Conservation (phyloP, 2,113 vertebrate species). For the Cheirogaleus medius region DNA sequence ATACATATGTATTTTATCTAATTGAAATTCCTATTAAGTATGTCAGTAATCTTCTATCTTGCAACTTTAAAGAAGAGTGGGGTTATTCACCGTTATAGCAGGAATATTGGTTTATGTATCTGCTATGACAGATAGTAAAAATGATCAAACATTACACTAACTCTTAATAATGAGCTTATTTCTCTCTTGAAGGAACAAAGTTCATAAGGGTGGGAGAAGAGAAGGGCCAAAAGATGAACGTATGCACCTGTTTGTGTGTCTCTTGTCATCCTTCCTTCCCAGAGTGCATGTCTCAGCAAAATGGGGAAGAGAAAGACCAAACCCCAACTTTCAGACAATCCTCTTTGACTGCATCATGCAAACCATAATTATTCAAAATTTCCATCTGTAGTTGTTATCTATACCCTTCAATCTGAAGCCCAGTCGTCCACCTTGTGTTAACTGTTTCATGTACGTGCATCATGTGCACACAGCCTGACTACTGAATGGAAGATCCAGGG, state of each 20-base stretch:
- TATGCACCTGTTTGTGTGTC: neutral
- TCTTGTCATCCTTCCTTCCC: neutral
- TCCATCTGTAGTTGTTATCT: neutral
- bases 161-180: neutral
- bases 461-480: neutral
- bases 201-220: neutral
- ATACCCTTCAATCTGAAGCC: neutral
- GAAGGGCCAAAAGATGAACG: neutral
- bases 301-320: neutral
- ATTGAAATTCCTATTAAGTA: neutral
- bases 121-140: neutral
- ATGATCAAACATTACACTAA: neutral
- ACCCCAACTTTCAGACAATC: neutral
- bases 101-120: neutral
- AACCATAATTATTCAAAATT: neutral
- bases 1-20: neutral
- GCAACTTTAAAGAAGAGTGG: neutral
- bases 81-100: neutral
- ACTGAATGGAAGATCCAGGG: neutral
- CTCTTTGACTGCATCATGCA: neutral
- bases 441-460: neutral
- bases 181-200: conserved; percentile 14
- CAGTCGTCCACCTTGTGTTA: neutral
- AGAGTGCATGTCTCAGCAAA: neutral
- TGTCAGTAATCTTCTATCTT: neutral